A percentile compares a stretch with the other conserved stretches of the same genome.
Conservation (phyloP, 2,797 vertebrate species). For the Psittacula echo region DNA sequence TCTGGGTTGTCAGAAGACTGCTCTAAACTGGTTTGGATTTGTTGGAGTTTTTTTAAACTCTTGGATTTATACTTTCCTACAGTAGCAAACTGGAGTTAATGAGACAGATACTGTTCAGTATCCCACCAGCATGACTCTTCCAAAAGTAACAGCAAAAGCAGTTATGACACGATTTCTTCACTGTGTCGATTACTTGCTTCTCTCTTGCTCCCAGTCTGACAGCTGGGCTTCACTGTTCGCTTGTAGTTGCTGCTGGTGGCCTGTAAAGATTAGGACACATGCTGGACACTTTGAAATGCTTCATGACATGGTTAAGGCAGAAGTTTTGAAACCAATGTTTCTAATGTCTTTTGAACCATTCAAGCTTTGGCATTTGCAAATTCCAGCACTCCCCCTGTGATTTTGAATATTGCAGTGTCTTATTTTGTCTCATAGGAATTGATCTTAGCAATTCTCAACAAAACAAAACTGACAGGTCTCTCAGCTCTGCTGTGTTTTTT, state of each 20-base stretch:
- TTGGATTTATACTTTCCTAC: background rate
- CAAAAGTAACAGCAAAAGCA: conserved; percentile 17
- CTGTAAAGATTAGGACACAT: conserved; percentile 32
- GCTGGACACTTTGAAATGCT: background rate
- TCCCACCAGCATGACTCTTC: background rate
- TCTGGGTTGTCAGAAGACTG: background rate
- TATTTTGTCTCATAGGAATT: background rate
- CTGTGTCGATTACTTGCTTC: background rate
- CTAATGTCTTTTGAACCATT: background rate
- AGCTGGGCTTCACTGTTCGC: conserved; percentile 11
- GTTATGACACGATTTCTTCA: conserved; percentile 48
- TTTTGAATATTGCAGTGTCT: background rate
- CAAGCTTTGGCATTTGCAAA: background rate
- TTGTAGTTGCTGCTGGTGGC: conserved; percentile 49
- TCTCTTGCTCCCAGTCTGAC: background rate
- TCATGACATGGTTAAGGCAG: background rate
- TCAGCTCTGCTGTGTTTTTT: background rate
- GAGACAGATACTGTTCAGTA: background rate
- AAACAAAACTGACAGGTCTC: background rate
- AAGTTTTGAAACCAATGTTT: background rate
- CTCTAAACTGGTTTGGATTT: background rate
- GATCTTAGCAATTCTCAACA: background rate
- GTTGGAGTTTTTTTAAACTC: background rate
- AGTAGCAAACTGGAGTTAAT: background rate
- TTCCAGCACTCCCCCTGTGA: background rate